Conservation (phyloP, 2,113 vertebrate genomes). For the Triplophysa rosa region DNA sequence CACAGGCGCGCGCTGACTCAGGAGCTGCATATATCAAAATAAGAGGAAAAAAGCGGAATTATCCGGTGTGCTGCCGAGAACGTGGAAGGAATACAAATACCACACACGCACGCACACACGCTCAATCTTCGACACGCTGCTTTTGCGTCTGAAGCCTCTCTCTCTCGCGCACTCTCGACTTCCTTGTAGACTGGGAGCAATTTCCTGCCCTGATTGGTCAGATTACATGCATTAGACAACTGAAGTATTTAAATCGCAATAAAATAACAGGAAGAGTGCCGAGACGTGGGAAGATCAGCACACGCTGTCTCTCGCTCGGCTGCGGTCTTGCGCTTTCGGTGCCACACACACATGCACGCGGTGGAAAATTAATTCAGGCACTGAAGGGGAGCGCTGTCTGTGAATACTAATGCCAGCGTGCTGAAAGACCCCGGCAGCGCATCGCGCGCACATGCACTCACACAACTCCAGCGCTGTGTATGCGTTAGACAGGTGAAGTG, state of each 20-base stretch:
- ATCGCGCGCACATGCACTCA: slow-evolving; percentile 5
- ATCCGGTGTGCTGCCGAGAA: slow-evolving; percentile 48
- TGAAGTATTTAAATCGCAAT: slow-evolving; percentile 42
- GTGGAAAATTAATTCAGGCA: slow-evolving; percentile 59
- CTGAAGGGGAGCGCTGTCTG: slow-evolving; percentile 47
- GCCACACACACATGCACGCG: slow-evolving; percentile 33
- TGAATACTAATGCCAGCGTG: slow-evolving; percentile 58
- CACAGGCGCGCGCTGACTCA: slow-evolving; percentile 57
- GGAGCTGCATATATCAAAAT: slow-evolving; percentile 60
- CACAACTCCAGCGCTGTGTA: neutral
- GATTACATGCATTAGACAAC: slow-evolving; percentile 39
- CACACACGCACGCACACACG: slow-evolving; percentile 7
- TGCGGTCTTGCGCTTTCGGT: slow-evolving; percentile 11
- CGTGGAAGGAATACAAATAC: slow-evolving; percentile 52
- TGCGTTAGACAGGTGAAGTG: neutral
- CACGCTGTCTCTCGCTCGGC: slow-evolving; percentile 36
- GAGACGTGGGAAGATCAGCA: slow-evolving; percentile 19
- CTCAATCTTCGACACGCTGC: slow-evolving; percentile 38
- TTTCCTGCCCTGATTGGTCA: slow-evolving; percentile 41
- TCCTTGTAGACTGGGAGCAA: slow-evolving; percentile 30
- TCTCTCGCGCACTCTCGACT: slow-evolving; percentile 17
- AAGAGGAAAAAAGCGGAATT: slow-evolving; percentile 49
- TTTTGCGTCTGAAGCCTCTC: slow-evolving; percentile 28
- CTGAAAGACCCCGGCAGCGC: slow-evolving; percentile 49
- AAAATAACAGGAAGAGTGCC: slow-evolving; percentile 36